Conservation (phyloP, 2,113 vertebrate genomes). For the Rhipidura dahli region DNA sequence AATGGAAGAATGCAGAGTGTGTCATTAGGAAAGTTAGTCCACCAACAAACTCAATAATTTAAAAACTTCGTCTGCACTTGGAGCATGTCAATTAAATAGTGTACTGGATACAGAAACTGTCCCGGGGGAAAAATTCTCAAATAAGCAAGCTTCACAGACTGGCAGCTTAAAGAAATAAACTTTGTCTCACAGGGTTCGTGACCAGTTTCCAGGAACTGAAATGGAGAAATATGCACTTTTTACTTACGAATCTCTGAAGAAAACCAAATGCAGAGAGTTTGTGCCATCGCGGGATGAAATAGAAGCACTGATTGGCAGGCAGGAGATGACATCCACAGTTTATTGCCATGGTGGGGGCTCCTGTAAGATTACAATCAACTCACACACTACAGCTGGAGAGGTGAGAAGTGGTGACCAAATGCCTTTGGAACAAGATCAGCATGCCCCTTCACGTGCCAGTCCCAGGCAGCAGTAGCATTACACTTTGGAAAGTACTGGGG, state of each 20-base stretch:
- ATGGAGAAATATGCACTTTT: constrained; percentile 90
- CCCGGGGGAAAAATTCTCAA: background rate
- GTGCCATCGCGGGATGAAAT: constrained; percentile 93
- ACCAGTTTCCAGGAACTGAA: constrained; percentile 87
- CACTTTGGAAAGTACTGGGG: background rate
- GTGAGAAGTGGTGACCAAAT: constrained; percentile 65
- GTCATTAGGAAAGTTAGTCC: background rate
- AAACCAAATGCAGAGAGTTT: constrained; percentile 88
- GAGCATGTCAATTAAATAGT: background rate
- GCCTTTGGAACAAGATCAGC: background rate
- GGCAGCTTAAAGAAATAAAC: background rate
- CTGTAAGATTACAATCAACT: constrained; percentile 96
- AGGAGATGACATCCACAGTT: constrained; percentile 93
- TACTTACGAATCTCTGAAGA: constrained; percentile 86
- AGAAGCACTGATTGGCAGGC: constrained; percentile 83
- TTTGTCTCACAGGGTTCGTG: constrained; percentile 80
- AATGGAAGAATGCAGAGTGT: background rate
- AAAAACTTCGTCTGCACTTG: background rate
- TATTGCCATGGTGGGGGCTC: constrained; percentile 95
- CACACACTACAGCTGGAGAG: constrained; percentile 96
- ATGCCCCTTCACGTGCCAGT: accelerated
- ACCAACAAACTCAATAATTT: background rate
- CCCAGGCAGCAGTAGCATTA: background rate
- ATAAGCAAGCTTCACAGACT: background rate
- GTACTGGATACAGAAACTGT: background rate